Evolutionary conservation across 2,113 vertebrate species (phyloP), one percentile per base, ranked within the genome.

Genomic region (Colossoma macropomum): DNA sequence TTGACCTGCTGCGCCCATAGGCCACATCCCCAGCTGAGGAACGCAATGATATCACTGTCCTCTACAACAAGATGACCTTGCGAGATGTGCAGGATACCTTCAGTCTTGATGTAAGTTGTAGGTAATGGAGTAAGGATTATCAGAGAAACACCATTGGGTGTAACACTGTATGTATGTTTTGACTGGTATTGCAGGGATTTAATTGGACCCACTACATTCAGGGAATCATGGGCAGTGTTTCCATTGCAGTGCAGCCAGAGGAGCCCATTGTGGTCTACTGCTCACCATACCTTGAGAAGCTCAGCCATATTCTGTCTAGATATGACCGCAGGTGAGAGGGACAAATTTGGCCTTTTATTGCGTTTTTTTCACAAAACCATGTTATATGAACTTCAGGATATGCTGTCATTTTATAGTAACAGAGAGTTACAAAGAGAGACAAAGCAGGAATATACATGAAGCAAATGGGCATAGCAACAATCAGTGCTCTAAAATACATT

Each of bases 11-110:
- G 71, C 60, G 56, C 89, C 84, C 9, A 74, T 89, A 99, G 98
- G 97, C 97, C 84, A 97, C 97, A 0, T 96, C 91, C 13, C 95
- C 97, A 9, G 94, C 93, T 77, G 97, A 99, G 83, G 97, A 98
- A 59, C 94, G 97, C n/a, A 96, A 97, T 0, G 97, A 99, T 28
- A 95, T 98, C 75, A 99, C 96, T 0, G 62, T 95, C 82, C 91
- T 98, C n/a, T 99, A 99, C 93, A 96, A 96, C 91, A 96, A 96
- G 92, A 97, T 99, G 96, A 93, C 92, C 30, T 90, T 99, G 25
- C 84, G 68, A 11, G 94, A 97, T 76, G 93, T 98, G 0, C 97
- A 98, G 93, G 92, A 90, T 70, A 94, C 91, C 68, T 98, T 96
- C 82, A 59, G 77, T 19, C 82, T 99, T 77, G 96, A 96, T 4